Base-by-base conservation (phyloP, 2,888 invertebrate genomes). In the Drosophila atripex region DNA sequence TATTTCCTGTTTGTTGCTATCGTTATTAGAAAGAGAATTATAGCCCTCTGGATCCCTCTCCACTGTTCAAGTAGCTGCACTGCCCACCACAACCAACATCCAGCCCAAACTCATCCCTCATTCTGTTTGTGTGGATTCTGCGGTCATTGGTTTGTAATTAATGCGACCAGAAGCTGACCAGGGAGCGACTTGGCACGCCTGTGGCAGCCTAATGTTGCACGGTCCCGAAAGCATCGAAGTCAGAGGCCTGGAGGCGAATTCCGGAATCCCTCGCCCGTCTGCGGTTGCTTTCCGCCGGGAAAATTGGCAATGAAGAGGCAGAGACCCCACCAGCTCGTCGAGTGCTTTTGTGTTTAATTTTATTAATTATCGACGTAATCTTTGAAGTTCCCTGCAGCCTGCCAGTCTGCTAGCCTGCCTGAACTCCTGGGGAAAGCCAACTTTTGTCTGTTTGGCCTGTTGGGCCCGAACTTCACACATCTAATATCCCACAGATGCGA, bases 111-210 rank as follows among this genome's bases (percentile, higher is more conserved):
- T 46, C 58, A 58, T 58, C 14, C 23, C 4, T 9, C 47, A 61
- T 61, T 53, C 69, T 46, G 25, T 41, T 43, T 60, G 63, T 76
- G 49, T 57, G 72, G 49, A 64, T 43, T 71, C 68, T 77, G 88
- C 59, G 87, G 75, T 75, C 82, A 84, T 86, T 85, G 88, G 82
- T 78, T 88, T 88, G 84, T 88, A 84, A 88, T 84, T 84, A 84
- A 84, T 84, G 87, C 72, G 85, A 78, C 78, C 77, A 66, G 68
- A 39, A 76, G 51, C 76, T 72, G 79, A 70, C 73, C 73, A 57
- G 52, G 51, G 60, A 53, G 63, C 70, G 63, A 58, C 69, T 71
- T 66, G 75, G 69, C 71, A 73, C 55, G 63, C 69, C 73, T 72
- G 70, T 56, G 75, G 75, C 61, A 35, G 52, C 52, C 72, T 75